phyloP scores from a whole-genome alignment of 2,797 vertebrate species.

The Chaunax sp. region DNA sequence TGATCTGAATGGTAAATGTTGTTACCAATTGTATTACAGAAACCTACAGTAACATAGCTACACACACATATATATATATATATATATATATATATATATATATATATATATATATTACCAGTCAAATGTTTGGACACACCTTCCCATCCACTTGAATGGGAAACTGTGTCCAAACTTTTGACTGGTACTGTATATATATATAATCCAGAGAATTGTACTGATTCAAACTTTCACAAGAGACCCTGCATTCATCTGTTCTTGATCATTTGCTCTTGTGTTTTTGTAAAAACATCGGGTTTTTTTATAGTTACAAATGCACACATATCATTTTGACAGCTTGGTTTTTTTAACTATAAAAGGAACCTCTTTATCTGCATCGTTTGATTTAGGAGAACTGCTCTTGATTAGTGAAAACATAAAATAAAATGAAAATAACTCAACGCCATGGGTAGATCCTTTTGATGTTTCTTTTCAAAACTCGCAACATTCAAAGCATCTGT shows the following conservation, averaged over 20 bases:
- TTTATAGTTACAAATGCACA: conserved; percentile 17
- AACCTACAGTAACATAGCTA: no score
- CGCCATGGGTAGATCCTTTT: conserved; percentile 46
- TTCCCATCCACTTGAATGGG: no score
- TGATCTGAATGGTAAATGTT: no score
- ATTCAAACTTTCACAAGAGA: no score
- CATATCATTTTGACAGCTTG: conserved; percentile 23
- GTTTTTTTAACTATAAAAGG: conserved; percentile 60
- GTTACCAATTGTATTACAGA: no score
- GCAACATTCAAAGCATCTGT: conserved; percentile 64
- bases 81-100: no score
- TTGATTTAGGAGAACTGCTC: conserved; percentile 14
- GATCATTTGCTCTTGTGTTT: conserved; percentile 36
- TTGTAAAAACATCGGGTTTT: conserved; percentile 22
- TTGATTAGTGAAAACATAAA: conserved; percentile 49
- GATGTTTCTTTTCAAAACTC: conserved; percentile 62
- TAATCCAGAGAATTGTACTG: no score
- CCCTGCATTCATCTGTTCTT: conserved; percentile 16
- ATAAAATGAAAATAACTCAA: conserved; percentile 50
- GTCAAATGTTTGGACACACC: no score
- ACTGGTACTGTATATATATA: no score
- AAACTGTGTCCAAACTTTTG: no score
- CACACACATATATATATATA: no score
- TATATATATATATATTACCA: no score
- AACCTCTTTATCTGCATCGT: conserved; percentile 34